These are phyloP conservation scores for Orthochromis indermauri DNA, from an alignment of 2,113 vertebrate species.

Conservation along the genomic window DNA sequence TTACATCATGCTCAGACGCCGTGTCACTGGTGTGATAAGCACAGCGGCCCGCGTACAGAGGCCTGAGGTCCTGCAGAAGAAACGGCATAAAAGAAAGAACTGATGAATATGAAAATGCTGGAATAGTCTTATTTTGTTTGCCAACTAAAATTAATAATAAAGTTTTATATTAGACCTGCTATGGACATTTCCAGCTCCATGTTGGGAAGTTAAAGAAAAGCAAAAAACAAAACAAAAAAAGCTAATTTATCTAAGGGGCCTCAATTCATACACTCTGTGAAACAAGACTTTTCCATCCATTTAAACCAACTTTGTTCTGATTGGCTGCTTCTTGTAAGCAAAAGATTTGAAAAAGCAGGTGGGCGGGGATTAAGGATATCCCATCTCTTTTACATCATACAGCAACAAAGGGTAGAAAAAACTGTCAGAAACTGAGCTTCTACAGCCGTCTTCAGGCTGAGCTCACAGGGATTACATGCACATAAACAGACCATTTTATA, in stretches of 20 bases:
- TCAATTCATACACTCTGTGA: background rate
- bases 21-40: slow-evolving; percentile 82
- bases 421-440: background rate
- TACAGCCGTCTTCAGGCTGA: background rate
- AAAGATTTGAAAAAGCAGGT: background rate
- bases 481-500: background rate
- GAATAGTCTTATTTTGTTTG: background rate
- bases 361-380: background rate
- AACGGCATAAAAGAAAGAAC: background rate
- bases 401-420: background rate
- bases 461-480: background rate
- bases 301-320: background rate
- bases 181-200: background rate
- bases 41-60: slow-evolving; percentile 88
- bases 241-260: background rate
- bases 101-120: background rate
- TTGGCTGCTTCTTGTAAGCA: background rate
- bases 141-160: background rate
- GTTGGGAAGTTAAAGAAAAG: background rate
- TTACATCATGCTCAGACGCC: slow-evolving; percentile 65
- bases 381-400: background rate
- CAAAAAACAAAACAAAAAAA: background rate
- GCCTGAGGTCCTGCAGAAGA: slow-evolving; percentile 82
- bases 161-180: background rate
- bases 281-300: background rate